Base-by-base conservation (phyloP, 2,888 invertebrate species). In the Apotomis capreana region DNA sequence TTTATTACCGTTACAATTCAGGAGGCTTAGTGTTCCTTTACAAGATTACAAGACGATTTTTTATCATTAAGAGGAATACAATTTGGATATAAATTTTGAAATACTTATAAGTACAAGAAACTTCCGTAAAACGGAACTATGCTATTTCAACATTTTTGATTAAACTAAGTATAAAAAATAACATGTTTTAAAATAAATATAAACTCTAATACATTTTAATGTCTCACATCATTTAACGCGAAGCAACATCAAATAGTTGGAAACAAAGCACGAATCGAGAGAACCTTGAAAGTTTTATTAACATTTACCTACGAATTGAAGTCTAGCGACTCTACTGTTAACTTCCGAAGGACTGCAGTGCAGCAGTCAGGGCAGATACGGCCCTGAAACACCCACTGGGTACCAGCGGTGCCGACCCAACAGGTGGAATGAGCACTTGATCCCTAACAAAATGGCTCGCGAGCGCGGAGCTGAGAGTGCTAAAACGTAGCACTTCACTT, bases 241-340 rank as follows among this genome's bases (percentile, higher is more conserved):
- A 92, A 92, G 91, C 92, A 89, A 92, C 91, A 91, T 89, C 89
- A 87, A 91, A 85, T 86, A 88, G 82, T 86, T 83, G 79, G 87
- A 88, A 88, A 91, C 86, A 83, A 90, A 91, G 91, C 91, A 87
- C 87, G 84, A 83, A 83, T 81, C 81, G 84, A 86, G 83, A 82
- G 84, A 84, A 83, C 83, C 75, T 84, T 84, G 83, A 84, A 78
- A 69, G 63, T 70, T 72, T 74, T 74, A 74, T 63, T 85, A 88
- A 87, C 86, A 87, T 89, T 87, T 82, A 87, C 80, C 89, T 91
- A 92, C 87, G 83, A 88, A 87, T 88, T 85, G 86, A 89, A 88
- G 91, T 90, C 92, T 92, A 92, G 92, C 92, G 91, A 92, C 91
- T 83, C 91, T 91, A 92, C 87, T 58, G 71, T 64, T 59, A 71